Conservation (phyloP, 2,113 vertebrate species). For the Excalfactoria chinensis region DNA sequence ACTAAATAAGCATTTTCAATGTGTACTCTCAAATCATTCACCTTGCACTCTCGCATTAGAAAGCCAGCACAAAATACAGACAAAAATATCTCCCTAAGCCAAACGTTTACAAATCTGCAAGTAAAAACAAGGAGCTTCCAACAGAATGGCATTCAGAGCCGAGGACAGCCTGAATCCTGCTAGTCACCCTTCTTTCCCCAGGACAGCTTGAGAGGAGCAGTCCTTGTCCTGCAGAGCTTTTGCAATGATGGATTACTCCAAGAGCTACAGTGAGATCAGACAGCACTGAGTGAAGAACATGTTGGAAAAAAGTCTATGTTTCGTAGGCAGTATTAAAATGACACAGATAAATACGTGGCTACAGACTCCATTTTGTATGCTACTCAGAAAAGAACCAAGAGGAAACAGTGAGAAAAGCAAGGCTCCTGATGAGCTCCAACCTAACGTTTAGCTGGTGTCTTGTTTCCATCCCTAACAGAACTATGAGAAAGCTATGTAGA, state of each 20-base stretch:
- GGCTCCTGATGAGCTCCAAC: not conserved
- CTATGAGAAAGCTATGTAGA: not conserved
- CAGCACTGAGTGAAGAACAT: not conserved
- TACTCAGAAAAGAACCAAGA: not conserved
- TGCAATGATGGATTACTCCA: not conserved
- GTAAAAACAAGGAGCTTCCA: not conserved
- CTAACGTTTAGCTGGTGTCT: not conserved
- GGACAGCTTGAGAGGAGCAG: not conserved
- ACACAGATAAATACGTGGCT: not conserved
- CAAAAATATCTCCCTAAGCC: not conserved
- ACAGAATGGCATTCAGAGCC: not conserved
- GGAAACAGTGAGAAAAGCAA: not conserved
- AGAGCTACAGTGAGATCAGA: not conserved
- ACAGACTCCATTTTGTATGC: fast-evolving
- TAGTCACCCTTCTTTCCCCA: not conserved
- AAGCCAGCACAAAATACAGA: not conserved
- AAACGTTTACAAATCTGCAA: not conserved
- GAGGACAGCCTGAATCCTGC: not conserved
- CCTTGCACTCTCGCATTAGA: not conserved
- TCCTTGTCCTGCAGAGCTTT: not conserved
- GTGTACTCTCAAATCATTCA: not conserved
- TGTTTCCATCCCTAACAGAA: not conserved
- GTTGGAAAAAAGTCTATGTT: not conserved
- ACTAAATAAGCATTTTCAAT: not conserved
- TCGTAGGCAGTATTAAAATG: not conserved